Evolutionary conservation across 2,797 vertebrate species (phyloP).

Genomic region (Pangasius mekongensis): DNA sequence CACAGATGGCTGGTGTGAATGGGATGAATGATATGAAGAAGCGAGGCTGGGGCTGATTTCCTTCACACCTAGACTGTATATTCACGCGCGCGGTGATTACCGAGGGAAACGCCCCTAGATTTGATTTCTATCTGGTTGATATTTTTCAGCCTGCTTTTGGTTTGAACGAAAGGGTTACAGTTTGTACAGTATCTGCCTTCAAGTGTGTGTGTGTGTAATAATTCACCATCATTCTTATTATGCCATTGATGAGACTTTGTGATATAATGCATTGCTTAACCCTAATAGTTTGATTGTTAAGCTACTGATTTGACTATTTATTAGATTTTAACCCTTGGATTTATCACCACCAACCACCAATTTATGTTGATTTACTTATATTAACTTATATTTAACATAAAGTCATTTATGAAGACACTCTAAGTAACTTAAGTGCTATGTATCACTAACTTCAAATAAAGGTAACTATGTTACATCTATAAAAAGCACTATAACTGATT

Average conservation of each 20-base stretch:
- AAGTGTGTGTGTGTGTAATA: neutral
- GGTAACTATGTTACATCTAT: neutral
- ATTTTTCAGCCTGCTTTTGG: neutral
- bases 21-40: neutral
- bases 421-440: too few species aligned
- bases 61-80: neutral
- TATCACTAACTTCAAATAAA: neutral
- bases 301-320: neutral
- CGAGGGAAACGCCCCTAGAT: too few species aligned
- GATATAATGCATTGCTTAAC: neutral
- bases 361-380: neutral
- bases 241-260: neutral
- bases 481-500: neutral
- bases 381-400: neutral
- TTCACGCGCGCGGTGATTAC: too few species aligned
- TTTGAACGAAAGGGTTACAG: too few species aligned
- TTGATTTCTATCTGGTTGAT: neutral
- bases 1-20: neutral
- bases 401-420: neutral
- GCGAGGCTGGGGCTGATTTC: neutral
- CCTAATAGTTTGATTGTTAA: neutral
- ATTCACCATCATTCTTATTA: neutral
- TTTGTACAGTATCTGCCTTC: slow-evolving; percentile 1
- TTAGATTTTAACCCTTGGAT: neutral
- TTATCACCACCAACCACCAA: neutral